Conservation (phyloP, 1,140 invertebrate genomes). For the Scylla paramamosain region DNA sequence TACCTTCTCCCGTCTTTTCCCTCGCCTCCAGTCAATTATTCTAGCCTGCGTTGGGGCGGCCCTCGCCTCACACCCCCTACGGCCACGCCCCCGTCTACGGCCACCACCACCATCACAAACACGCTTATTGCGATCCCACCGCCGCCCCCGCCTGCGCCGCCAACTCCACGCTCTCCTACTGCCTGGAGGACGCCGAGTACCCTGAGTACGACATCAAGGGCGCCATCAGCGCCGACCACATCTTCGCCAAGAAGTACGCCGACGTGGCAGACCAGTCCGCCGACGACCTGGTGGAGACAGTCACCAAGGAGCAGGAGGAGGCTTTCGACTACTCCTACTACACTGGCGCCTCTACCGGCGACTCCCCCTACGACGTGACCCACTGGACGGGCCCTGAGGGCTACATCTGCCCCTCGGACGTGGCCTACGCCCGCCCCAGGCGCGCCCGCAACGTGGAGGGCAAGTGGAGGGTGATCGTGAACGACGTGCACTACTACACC, state of each 20-base stretch:
- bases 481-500: slow-evolving; percentile 78
- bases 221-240: slow-evolving; percentile 76
- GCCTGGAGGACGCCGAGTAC: slow-evolving; percentile 77
- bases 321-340: slow-evolving; percentile 78
- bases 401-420: slow-evolving; percentile 80
- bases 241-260: slow-evolving; percentile 78
- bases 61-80: slow-evolving; percentile 58
- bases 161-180: slow-evolving; percentile 75
- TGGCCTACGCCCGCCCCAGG: slow-evolving; percentile 79
- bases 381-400: slow-evolving; percentile 78
- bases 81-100: slow-evolving; percentile 70
- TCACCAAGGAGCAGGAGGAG: slow-evolving; percentile 77
- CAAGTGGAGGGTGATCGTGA: slow-evolving; percentile 79
- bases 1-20: neutral
- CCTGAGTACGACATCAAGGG: slow-evolving; percentile 78
- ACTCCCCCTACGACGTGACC: slow-evolving; percentile 74
- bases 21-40: slow-evolving; percentile 63
- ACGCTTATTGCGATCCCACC: slow-evolving; percentile 77
- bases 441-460: slow-evolving; percentile 79
- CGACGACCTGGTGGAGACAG: slow-evolving; percentile 77
- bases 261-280: slow-evolving; percentile 78
- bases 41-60: slow-evolving; percentile 65
- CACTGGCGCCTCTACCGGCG: slow-evolving; percentile 77
- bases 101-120: slow-evolving; percentile 63
- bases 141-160: slow-evolving; percentile 76